Evolutionary conservation across 2,113 vertebrate genomes (phyloP).

Genomic region (Etheostoma spectabile): DNA sequence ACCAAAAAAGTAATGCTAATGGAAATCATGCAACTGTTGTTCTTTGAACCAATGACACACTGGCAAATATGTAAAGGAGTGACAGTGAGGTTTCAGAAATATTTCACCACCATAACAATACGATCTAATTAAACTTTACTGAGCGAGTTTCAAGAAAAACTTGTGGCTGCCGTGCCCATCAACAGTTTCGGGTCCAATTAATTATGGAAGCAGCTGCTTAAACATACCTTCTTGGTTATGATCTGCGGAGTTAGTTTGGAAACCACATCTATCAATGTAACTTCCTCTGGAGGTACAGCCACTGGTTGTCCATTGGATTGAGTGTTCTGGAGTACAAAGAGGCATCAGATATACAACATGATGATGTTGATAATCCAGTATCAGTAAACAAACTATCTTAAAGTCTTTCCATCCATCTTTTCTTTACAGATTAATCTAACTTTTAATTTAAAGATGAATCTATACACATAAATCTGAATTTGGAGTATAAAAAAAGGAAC

Average conservation of each 20-base stretch:
- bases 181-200: not conserved
- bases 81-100: too few species aligned
- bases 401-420: not conserved
- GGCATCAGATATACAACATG: not conserved
- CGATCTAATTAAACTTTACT: not conserved
- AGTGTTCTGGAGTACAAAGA: constrained; percentile 62
- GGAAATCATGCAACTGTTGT: not conserved
- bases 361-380: not conserved
- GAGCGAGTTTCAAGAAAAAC: not conserved
- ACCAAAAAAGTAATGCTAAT: not conserved
- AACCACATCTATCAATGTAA: constrained; percentile 72
- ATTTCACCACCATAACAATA: constrained; percentile 2
- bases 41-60: not conserved
- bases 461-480: not conserved
- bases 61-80: not conserved
- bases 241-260: constrained; percentile 81
- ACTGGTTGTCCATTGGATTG: constrained; percentile 92
- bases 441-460: not conserved
- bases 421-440: not conserved
- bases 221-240: constrained; percentile 90
- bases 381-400: not conserved
- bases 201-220: not conserved
- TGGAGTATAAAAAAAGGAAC: not conserved
- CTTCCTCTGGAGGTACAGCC: constrained; percentile 84
- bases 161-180: not conserved